A percentile compares a stretch with the other conserved stretches of the same genome.
Conservation (phyloP, 1,140 invertebrate genomes). For the Matsumurasca onukii region DNA sequence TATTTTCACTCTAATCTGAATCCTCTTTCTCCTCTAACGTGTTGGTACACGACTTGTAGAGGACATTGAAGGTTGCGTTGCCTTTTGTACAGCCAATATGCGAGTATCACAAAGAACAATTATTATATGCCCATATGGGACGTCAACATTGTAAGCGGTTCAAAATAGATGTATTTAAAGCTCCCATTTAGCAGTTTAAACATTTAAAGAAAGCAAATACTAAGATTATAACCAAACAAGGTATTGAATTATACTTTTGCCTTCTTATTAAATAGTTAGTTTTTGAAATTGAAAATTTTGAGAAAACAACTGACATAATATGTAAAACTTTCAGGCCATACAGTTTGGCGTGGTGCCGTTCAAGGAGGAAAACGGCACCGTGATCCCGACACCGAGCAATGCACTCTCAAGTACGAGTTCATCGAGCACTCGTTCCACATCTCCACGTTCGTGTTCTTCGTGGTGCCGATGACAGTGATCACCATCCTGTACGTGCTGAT, state of each 20-base stretch:
- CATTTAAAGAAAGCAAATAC: neutral
- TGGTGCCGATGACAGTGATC: slow-evolving; percentile 83
- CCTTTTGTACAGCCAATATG: too few relatives aligned
- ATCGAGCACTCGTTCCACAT: slow-evolving; percentile 76
- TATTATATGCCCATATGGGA: too few relatives aligned
- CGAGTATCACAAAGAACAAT: too few relatives aligned
- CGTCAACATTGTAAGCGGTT: too few relatives aligned
- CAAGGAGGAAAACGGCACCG: slow-evolving; percentile 31
- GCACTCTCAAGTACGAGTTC: slow-evolving; percentile 50
- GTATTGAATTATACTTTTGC: neutral
- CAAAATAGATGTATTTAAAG: neutral
- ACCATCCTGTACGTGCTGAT: slow-evolving; percentile 83
- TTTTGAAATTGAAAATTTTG: neutral
- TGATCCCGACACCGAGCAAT: slow-evolving; percentile 45
- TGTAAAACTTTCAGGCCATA: slow-evolving; percentile 56
- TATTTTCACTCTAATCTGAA: too few relatives aligned
- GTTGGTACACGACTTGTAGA: too few relatives aligned
- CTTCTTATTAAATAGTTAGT: neutral
- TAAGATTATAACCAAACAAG: neutral
- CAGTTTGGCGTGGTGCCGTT: slow-evolving; percentile 68
- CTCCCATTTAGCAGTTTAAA: neutral
- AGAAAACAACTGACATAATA: neutral
- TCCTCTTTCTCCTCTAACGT: too few relatives aligned
- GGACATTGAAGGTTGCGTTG: too few relatives aligned
- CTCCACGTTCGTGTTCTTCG: slow-evolving; percentile 82